Evolutionary conservation across 1,140 invertebrate genomes (phyloP).

Genomic region (Musca domestica): DNA sequence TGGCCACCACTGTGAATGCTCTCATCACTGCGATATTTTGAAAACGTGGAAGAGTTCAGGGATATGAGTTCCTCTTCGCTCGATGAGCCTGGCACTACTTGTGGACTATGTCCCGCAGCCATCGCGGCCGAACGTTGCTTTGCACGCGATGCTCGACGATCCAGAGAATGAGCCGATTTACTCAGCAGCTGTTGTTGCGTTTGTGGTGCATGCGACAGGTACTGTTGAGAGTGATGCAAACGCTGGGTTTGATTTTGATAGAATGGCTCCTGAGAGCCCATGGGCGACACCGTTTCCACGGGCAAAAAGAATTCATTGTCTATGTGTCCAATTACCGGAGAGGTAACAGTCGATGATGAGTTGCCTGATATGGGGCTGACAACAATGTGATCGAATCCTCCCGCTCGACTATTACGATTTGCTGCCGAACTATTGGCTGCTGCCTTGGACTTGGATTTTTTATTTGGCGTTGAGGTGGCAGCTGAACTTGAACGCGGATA

Average conservation of each 20-base stretch:
- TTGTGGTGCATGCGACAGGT: conserved; percentile 18
- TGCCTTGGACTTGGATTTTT: conserved; percentile 42
- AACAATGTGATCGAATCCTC: conserved; percentile 59
- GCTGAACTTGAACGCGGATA: conserved; percentile 45
- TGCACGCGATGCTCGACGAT: conserved; percentile 55
- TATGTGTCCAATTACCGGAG: conserved; percentile 25
- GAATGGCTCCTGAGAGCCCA: conserved; percentile 44
- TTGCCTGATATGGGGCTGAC: conserved; percentile 11
- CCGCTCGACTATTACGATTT: conserved; percentile 50
- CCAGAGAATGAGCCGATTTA: conserved; percentile 51
- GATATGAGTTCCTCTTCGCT: conserved; percentile 70
- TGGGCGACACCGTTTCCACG: conserved; percentile 57
- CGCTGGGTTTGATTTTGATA: conserved; percentile 42
- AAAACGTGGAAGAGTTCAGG: conserved; percentile 62
- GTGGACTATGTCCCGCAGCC: conserved; percentile 55
- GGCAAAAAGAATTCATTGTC: conserved; percentile 59
- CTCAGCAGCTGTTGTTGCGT: conserved; percentile 21
- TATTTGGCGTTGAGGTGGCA: conserved; percentile 25
- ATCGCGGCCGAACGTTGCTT: conserved; percentile 60
- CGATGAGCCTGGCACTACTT: conserved; percentile 58
- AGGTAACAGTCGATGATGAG: not conserved
- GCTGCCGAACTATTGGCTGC: conserved; percentile 55
- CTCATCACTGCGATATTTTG: conserved; percentile 66
- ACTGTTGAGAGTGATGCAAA: conserved; percentile 21
- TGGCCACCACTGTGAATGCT: conserved; percentile 62